A percentile compares a stretch with the other conserved stretches of the same genome.
These are phyloP conservation scores for Rhamphomyia laevipes DNA, from an alignment of 2,888 invertebrate genomes.

Conservation along the genomic window DNA sequence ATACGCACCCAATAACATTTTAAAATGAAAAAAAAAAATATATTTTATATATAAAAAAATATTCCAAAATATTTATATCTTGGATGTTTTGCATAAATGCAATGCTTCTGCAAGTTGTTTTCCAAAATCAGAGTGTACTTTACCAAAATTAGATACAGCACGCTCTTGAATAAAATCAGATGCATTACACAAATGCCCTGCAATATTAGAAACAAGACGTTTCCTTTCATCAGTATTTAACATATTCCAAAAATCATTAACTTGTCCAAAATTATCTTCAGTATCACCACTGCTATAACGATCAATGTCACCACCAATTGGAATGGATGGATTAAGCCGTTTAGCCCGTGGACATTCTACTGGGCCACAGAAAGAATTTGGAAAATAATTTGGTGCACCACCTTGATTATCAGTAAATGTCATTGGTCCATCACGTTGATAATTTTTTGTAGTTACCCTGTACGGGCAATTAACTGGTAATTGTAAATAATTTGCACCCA, in stretches of 20 bases:
- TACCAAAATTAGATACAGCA: constrained; percentile 68
- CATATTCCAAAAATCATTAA: constrained; percentile 67
- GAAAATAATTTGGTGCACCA: constrained; percentile 89
- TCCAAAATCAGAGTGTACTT: constrained; percentile 71
- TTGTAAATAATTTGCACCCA: constrained; percentile 86
- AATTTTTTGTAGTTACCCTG: constrained; percentile 53
- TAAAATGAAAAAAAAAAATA: too few species aligned
- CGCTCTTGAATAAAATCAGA: constrained; percentile 79
- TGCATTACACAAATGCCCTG: constrained; percentile 62
- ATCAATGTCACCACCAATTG: constrained; percentile 62
- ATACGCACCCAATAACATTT: too few species aligned
- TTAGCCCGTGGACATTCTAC: constrained; percentile 54
- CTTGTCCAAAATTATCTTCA: constrained; percentile 87
- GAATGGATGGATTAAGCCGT: constrained; percentile 38
- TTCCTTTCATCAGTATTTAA: constrained; percentile 60
- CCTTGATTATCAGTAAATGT: constrained; percentile 64
- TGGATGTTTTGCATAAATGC: constrained; percentile 46
- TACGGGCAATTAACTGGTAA: constrained; percentile 94
- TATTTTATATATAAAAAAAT: too few species aligned
- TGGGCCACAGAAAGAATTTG: constrained; percentile 90
- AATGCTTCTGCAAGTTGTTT: constrained; percentile 54
- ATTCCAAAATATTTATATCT: too few species aligned
- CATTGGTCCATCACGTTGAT: constrained; percentile 83
- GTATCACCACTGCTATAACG: constrained; percentile 65
- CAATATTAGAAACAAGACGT: constrained; percentile 68